A percentile compares a stretch with the other conserved stretches of the same genome.
Evolutionary conservation across 2,113 vertebrate genomes (phyloP).

Genomic region (Catagonus wagneri): DNA sequence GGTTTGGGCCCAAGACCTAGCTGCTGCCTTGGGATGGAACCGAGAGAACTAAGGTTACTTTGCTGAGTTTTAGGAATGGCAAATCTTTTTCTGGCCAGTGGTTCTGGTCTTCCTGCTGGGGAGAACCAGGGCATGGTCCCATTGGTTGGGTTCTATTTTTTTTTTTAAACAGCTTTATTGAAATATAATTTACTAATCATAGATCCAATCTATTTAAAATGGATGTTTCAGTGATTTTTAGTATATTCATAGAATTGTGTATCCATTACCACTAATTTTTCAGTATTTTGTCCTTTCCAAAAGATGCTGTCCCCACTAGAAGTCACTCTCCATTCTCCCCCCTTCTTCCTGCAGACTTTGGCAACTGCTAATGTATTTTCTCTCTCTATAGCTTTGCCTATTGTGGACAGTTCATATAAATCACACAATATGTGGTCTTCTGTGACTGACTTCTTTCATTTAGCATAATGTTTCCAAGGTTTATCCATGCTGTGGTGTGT

Average conservation of each 20-base stretch:
- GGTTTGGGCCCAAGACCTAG: not conserved
- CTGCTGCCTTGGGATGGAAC: not conserved
- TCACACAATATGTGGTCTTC: not conserved
- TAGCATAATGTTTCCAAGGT: not conserved
- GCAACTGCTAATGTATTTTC: not conserved
- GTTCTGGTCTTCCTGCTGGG: not conserved
- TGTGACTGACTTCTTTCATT: not conserved
- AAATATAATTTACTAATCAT: not conserved
- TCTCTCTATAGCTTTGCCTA: not conserved
- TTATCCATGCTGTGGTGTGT: not conserved
- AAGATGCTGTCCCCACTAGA: not conserved
- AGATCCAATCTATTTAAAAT: not conserved
- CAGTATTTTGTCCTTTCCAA: not conserved
- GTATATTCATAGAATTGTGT: not conserved
- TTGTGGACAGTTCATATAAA: not conserved
- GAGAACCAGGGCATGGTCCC: not conserved
- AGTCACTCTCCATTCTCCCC: not conserved
- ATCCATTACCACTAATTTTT: not conserved
- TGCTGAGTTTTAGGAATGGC: not conserved
- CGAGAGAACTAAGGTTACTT: not conserved
- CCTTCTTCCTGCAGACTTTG: not conserved
- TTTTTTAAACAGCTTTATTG: not conserved
- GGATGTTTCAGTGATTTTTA: not conserved
- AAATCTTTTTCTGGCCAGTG: not conserved
- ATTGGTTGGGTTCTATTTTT: not conserved